Base-by-base conservation (phyloP, 2,888 invertebrate species). In the Ligdia adustata region DNA sequence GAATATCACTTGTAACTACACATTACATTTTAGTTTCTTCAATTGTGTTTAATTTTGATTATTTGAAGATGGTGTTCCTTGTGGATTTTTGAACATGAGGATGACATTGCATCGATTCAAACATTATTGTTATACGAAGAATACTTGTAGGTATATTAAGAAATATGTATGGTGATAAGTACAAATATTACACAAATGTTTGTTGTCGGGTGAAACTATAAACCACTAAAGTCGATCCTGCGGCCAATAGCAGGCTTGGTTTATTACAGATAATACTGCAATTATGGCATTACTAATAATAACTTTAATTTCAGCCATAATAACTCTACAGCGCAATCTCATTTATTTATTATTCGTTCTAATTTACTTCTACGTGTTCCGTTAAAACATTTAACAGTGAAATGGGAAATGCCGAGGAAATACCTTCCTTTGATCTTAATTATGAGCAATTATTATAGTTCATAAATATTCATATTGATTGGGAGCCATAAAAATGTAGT, bases 231-330 rank as follows among this genome's bases (percentile, higher is more conserved):
- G 28, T 16, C 13, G 49, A 58, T 28, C 33, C 27, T 52, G 46
- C 31, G 54, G 60, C 44, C 53, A 60, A 73, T 64, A 72, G 64
- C 59, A 64, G 60, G 66, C 69, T 64, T 57, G 55, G 49, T 66
- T 68, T 62, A 72, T 62, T 62, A 60, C 60, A 49, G 44, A 48
- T 58, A 60, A 62, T 62, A 58, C 51, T 50, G 53, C 55, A 60
- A 61, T 65, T 45, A 54, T 49, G 46, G 42, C 46, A 52, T 48
- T 55, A 62, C 46, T 43, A 62, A 62, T 54, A 63, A 57, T 51
- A 62, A 66, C 52, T 63, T 66, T 55, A 63, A 62, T 66, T 62
- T 62, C 52, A 66, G 59, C 47, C 27, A 34, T 45, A 43, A 51
- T 41, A 47, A 33, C 37, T 38, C 20, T 61, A 57, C 43, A 18